Evolutionary conservation across 2,888 invertebrate species (phyloP).

Genomic region (Melikaiella ostensackeni): DNA sequence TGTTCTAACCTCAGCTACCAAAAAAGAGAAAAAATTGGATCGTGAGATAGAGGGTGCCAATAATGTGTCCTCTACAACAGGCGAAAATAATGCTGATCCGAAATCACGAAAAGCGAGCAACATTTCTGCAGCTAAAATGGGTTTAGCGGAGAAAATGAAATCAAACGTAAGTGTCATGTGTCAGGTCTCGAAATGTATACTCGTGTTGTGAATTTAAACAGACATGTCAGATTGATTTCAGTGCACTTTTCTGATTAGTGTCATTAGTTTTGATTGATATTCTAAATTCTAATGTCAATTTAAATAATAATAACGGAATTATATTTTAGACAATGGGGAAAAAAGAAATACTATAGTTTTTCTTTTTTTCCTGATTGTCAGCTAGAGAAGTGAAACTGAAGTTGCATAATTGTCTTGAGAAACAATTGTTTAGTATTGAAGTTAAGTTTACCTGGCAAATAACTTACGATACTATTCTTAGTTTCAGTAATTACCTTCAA

Average conservation of each 20-base stretch:
- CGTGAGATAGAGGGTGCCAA: neutral
- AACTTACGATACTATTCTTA: too few relatives aligned
- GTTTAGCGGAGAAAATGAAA: neutral
- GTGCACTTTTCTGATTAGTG: neutral
- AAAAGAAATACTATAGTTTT: too few relatives aligned
- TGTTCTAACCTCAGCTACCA: constrained; percentile 26
- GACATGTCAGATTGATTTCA: neutral
- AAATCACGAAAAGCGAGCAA: neutral
- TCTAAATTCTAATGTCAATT: neutral
- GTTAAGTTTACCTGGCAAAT: neutral
- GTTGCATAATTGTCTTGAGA: constrained; percentile 2
- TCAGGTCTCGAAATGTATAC: neutral
- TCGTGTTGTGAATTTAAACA: neutral
- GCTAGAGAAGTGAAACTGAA: neutral
- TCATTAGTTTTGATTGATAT: neutral
- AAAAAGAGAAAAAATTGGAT: constrained; percentile 1
- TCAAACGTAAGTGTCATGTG: neutral
- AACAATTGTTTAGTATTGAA: neutral
- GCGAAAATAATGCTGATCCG: neutral
- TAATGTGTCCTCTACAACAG: neutral
- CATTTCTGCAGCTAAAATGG: neutral
- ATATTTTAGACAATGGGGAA: neutral
- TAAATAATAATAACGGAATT: neutral
- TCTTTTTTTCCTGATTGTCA: neutral
- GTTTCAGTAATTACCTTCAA: neutral